Conservation (phyloP, 2,113 vertebrate genomes). For the Equus przewalskii region DNA sequence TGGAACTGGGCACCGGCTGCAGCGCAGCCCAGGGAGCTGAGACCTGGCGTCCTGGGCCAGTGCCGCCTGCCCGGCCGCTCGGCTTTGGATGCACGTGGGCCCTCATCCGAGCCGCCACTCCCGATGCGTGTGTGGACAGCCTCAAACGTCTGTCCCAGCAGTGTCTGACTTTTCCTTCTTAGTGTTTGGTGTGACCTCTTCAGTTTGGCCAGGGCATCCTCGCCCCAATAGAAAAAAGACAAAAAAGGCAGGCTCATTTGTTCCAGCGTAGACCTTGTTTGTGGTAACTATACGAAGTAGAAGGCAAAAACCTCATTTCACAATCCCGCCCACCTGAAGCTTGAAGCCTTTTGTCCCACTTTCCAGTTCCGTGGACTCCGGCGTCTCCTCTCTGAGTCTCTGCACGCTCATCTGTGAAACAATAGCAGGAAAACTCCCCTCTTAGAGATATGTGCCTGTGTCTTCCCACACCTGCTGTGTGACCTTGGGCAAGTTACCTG, state of each 20-base stretch:
- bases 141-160: background rate
- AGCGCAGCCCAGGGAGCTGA: fast-evolving
- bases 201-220: background rate
- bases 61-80: background rate
- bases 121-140: fast-evolving
- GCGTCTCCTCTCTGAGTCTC: background rate
- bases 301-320: background rate
- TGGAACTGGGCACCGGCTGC: background rate
- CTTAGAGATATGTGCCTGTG: too few species aligned
- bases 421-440: background rate
- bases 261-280: background rate
- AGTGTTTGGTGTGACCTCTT: background rate
- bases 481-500: background rate
- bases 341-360: background rate
- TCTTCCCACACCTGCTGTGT: background rate
- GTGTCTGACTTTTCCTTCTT: background rate
- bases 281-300: fast-evolving
- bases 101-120: background rate
- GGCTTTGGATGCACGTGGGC: background rate
- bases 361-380: background rate
- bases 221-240: background rate
- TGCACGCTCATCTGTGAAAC: background rate
- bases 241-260: background rate
- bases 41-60: background rate
- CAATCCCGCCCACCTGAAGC: background rate